Evolutionary conservation across 2,797 vertebrate species (phyloP).

Genomic region (Pempheris klunzingeri): DNA sequence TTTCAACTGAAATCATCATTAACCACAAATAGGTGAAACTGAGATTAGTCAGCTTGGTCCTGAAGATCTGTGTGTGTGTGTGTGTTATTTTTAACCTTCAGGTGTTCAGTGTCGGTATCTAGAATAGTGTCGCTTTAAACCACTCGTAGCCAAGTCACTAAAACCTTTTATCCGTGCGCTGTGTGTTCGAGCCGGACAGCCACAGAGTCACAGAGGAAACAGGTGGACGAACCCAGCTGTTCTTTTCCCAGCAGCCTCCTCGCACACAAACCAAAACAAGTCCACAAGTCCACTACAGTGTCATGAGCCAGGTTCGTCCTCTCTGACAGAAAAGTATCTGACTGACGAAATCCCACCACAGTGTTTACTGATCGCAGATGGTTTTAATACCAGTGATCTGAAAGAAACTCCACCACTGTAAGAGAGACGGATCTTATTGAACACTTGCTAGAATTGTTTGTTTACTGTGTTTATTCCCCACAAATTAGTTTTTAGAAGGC

Average conservation of each 20-base stretch:
- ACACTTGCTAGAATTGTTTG: background rate
- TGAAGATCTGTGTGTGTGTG: too few species aligned
- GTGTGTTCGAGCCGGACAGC: background rate
- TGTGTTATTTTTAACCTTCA: too few species aligned
- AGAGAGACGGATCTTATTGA: background rate
- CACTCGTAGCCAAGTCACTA: background rate
- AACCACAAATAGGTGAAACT: too few species aligned
- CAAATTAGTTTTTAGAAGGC: background rate
- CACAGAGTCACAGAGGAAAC: constrained; percentile 17
- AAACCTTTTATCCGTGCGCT: background rate
- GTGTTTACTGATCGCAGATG: constrained; percentile 38
- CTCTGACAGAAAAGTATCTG: constrained; percentile 7
- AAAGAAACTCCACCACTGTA: background rate
- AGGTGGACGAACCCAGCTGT: constrained; percentile 4
- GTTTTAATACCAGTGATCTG: constrained; percentile 26
- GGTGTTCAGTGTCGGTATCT: too few species aligned
- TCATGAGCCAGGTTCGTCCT: background rate
- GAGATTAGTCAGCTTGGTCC: too few species aligned
- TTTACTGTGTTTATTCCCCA: constrained; percentile 4
- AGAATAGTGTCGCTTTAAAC: background rate
- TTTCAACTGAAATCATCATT: too few species aligned
- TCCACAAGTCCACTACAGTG: background rate
- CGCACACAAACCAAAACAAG: constrained; percentile 21
- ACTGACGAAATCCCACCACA: background rate
- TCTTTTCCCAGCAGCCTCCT: constrained; percentile 14